Percentiles rank a stretch among this genome's conserved stretches.
Evolutionary conservation across 2,888 invertebrate species (phyloP).

Genomic region (Diploptera punctata): DNA sequence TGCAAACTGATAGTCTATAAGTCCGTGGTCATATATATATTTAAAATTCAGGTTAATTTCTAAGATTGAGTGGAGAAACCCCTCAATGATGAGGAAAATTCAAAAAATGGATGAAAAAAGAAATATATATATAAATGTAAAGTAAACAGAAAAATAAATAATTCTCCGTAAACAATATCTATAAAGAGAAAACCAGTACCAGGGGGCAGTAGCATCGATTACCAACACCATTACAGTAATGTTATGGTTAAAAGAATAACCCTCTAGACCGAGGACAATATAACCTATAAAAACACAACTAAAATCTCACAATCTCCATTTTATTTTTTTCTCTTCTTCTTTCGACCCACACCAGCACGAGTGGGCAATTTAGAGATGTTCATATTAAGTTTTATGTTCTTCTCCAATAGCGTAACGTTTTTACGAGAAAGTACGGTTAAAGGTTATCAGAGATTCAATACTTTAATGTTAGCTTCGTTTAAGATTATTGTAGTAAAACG

Average conservation of each 20-base stretch:
- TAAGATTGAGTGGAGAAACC: no score
- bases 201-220: neutral
- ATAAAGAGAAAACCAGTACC: neutral
- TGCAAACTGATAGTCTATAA: no score
- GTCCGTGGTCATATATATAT: no score
- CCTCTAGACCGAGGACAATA: neutral
- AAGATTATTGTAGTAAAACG: no score
- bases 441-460: neutral
- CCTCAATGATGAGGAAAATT: no score
- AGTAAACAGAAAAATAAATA: no score
- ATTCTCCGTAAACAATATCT: no score
- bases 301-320: neutral
- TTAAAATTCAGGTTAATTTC: no score
- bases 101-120: no score
- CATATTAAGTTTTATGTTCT: slow-evolving; percentile 1
- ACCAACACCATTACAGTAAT: neutral
- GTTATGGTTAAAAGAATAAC: slow-evolving; percentile 6
- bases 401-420: neutral
- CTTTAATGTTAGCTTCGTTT: neutral
- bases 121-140: no score
- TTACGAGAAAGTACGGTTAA: neutral
- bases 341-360: no score
- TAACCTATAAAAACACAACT: slow-evolving; percentile 9
- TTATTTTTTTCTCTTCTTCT: neutral
- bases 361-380: slow-evolving; percentile 8